phyloP scores from a whole-genome alignment of 1,140 invertebrate species.

The Papilio polyxenes region DNA sequence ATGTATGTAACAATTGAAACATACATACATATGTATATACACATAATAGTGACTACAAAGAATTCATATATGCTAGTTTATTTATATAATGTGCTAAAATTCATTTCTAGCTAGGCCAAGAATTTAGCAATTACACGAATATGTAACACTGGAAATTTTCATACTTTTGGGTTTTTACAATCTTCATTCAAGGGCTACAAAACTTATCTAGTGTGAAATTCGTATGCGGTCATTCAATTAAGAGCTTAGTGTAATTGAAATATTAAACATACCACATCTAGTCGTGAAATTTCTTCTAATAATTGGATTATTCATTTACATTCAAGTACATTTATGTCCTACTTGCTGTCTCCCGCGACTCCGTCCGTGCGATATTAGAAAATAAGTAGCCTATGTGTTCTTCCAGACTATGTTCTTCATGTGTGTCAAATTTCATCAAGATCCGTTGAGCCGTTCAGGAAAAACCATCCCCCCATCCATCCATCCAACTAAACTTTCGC shows the following conservation, averaged over 20 bases:
- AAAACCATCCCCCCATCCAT: too few species aligned
- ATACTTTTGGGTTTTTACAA: conserved; percentile 6
- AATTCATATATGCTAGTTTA: neutral
- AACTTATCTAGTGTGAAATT: conserved; percentile 1
- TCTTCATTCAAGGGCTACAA: neutral
- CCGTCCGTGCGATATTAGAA: too few species aligned
- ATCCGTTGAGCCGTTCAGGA: too few species aligned
- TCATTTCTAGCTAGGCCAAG: neutral
- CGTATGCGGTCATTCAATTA: neutral
- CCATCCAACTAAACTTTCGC: too few species aligned
- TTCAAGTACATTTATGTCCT: neutral
- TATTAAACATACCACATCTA: conserved; percentile 1
- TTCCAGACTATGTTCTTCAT: too few species aligned
- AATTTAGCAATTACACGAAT: neutral
- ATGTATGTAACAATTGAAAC: too few species aligned
- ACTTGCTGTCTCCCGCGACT: too few species aligned
- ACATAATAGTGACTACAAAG: too few species aligned
- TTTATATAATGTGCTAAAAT: neutral
- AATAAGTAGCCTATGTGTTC: too few species aligned
- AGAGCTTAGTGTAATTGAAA: neutral
- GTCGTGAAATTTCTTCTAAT: neutral
- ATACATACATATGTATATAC: too few species aligned
- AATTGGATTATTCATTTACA: neutral
- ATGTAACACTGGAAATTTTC: conserved; percentile 14
- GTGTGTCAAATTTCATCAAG: too few species aligned